Evolutionary conservation across 2,113 vertebrate species (phyloP).

Genomic region (Daubentonia madagascariensis): DNA sequence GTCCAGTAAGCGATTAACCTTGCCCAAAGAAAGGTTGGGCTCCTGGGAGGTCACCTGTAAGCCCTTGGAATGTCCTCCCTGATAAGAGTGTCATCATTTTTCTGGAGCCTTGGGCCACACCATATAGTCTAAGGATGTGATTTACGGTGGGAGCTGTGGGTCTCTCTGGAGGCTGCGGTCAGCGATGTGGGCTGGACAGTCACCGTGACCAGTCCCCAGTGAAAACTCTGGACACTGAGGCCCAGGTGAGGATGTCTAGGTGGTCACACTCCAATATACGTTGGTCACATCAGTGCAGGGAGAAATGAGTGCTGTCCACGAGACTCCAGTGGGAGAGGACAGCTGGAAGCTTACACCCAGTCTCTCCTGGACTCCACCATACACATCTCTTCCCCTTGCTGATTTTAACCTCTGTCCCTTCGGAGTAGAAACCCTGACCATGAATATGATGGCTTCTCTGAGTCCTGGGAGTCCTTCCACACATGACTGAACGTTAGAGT

Average conservation of each 20-base stretch:
- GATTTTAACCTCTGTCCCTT: not conserved
- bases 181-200: not conserved
- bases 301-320: fast-evolving
- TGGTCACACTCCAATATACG: fast-evolving
- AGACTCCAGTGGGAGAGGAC: fast-evolving
- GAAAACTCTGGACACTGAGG: not conserved
- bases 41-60: not conserved
- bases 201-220: not conserved
- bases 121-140: not conserved
- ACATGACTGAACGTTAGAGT: fast-evolving
- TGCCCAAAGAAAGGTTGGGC: not conserved
- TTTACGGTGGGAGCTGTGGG: no score
- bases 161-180: not conserved
- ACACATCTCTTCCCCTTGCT: fast-evolving
- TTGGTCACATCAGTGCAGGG: fast-evolving
- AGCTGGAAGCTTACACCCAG: fast-evolving
- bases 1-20: fast-evolving
- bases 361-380: no score
- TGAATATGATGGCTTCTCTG: no score
- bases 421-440: not conserved
- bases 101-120: not conserved
- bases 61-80: not conserved
- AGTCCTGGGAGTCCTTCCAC: not conserved
- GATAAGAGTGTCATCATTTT: not conserved
- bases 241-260: not conserved